phyloP scores from a whole-genome alignment of 2,113 vertebrate species.

The Festucalex cinctus region DNA sequence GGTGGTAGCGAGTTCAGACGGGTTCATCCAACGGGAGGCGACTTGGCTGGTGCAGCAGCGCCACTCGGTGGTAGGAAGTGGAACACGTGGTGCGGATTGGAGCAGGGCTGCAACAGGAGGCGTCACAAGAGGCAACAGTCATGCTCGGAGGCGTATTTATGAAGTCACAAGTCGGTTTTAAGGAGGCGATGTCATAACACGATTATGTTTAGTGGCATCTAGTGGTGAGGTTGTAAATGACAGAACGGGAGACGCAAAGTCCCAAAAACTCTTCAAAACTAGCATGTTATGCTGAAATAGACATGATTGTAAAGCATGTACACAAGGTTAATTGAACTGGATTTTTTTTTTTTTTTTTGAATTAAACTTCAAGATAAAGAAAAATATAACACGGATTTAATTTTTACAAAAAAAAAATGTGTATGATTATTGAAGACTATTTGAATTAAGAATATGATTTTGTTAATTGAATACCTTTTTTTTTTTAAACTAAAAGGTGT shows the following conservation, averaged over 20 bases:
- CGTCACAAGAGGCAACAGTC: background rate
- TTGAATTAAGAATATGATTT: no score
- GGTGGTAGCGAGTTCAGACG: slow-evolving; percentile 25
- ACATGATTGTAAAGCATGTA: no score
- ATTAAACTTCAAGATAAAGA: no score
- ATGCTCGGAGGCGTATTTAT: background rate
- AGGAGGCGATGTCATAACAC: background rate
- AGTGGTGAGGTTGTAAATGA: background rate
- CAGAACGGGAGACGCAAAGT: no score
- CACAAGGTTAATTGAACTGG: no score
- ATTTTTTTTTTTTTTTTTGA: no score
- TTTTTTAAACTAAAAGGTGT: no score
- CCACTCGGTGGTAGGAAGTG: slow-evolving; percentile 49
- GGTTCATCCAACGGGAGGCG: slow-evolving; percentile 18
- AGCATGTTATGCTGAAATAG: no score
- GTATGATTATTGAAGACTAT: no score
- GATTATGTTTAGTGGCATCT: background rate
- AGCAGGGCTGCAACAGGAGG: slow-evolving; percentile 5
- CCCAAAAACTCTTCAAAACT: background rate
- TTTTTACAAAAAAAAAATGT: no score
- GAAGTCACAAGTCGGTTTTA: background rate
- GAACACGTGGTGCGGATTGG: background rate
- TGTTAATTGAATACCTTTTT: no score
- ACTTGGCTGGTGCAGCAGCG: slow-evolving; percentile 56
- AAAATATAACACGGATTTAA: no score